Evolutionary conservation across 2,797 vertebrate genomes (phyloP).

Genomic region (Menidia menidia): DNA sequence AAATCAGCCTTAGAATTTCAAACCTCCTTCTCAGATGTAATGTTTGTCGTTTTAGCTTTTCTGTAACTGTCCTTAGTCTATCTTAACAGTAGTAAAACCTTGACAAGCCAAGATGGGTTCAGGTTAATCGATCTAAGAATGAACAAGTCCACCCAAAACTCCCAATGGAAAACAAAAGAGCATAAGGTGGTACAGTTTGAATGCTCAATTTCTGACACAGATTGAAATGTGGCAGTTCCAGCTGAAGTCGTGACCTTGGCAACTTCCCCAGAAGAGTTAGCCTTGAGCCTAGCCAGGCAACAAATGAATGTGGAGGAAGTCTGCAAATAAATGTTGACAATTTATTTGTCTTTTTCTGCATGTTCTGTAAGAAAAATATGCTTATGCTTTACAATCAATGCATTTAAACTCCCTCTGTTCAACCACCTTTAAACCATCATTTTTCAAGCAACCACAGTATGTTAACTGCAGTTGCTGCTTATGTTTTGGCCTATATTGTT

Average conservation of each 20-base stretch:
- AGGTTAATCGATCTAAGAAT: conserved; percentile 25
- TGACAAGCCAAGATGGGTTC: conserved; percentile 45
- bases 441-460: conserved; percentile 36
- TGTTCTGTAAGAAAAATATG: conserved; percentile 26
- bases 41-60: conserved; percentile 50
- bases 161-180: background rate
- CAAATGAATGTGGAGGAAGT: conserved; percentile 29
- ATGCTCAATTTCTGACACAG: conserved; percentile 14
- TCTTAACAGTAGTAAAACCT: conserved; percentile 9
- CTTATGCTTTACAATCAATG: conserved; percentile 9
- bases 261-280: conserved; percentile 25
- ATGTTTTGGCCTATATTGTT: conserved; percentile 14
- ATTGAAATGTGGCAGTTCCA: conserved; percentile 16
- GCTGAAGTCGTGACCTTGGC: conserved; percentile 25
- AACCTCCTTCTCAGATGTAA: conserved; percentile 19
- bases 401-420: conserved; percentile 34
- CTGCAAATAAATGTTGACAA: conserved; percentile 42
- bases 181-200: background rate
- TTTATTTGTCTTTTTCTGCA: conserved; percentile 27
- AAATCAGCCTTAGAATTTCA: conserved; percentile 21
- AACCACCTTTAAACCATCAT: conserved; percentile 50
- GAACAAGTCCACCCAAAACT: background rate
- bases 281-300: conserved; percentile 28
- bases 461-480: conserved; percentile 29
- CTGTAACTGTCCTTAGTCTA: conserved; percentile 37